These are phyloP conservation scores for Pandemis corylana DNA, from an alignment of 2,888 invertebrate species.

Conservation along the genomic window DNA sequence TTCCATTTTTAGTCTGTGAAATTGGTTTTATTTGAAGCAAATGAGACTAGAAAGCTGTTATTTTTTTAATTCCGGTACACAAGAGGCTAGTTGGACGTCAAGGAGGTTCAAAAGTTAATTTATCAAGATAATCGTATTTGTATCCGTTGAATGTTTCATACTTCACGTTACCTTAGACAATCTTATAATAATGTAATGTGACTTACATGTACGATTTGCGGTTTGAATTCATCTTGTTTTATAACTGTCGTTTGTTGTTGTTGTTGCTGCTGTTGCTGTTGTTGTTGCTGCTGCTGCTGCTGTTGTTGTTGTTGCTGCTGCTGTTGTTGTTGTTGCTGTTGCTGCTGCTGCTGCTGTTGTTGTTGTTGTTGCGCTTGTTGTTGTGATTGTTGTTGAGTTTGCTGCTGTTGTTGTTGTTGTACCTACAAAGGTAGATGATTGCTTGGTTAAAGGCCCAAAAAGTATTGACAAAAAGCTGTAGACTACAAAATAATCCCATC, in stretches of 20 bases:
- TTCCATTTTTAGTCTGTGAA: too few species aligned
- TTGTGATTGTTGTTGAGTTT: constrained; percentile 53
- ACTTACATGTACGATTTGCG: constrained; percentile 82
- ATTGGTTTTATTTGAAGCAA: too few species aligned
- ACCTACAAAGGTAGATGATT: neutral
- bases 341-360: constrained; percentile 74
- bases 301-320: constrained; percentile 60
- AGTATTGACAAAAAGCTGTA: too few species aligned
- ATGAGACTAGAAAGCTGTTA: too few species aligned
- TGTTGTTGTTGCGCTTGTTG: constrained; percentile 68
- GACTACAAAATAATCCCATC: too few species aligned
- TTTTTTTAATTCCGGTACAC: too few species aligned
- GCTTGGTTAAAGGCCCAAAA: neutral
- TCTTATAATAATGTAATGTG: neutral
- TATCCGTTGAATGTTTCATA: neutral
- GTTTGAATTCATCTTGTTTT: constrained; percentile 81
- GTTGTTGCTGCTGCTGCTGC: constrained; percentile 74
- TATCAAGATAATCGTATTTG: neutral
- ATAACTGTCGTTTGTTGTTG: constrained; percentile 78
- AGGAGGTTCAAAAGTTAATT: too few species aligned
- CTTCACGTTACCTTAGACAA: neutral
- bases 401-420: constrained; percentile 47
- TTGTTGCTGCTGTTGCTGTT: constrained; percentile 62
- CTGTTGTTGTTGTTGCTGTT: constrained; percentile 67
- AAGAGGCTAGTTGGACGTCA: too few species aligned